phyloP scores from a whole-genome alignment of 2,888 invertebrate species.

The Thereva nobilitata region DNA sequence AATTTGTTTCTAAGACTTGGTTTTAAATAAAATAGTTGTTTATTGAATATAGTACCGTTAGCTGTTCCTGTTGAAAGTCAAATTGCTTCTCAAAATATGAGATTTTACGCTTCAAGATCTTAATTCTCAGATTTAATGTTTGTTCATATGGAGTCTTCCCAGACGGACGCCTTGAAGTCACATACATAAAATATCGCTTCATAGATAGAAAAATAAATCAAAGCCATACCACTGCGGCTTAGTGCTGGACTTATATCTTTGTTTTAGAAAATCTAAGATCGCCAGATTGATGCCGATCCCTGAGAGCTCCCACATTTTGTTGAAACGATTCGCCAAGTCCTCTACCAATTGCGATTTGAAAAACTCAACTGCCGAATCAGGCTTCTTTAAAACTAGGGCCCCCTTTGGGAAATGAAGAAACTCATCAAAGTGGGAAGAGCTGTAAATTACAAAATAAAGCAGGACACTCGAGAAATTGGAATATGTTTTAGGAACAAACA shows the following conservation, averaged over 20 bases:
- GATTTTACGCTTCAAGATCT: slow-evolving; percentile 44
- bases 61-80: slow-evolving; percentile 43
- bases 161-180: slow-evolving; percentile 45
- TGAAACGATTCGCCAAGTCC: slow-evolving; percentile 41
- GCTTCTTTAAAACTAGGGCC: slow-evolving; percentile 42
- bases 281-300: slow-evolving; percentile 45
- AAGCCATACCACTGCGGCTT: slow-evolving; percentile 45
- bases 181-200: background rate
- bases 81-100: slow-evolving; percentile 46
- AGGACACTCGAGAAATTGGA: slow-evolving; percentile 21
- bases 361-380: slow-evolving; percentile 41
- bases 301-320: slow-evolving; percentile 45
- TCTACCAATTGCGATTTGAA: slow-evolving; percentile 43
- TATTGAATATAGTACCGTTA: slow-evolving; percentile 41
- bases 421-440: slow-evolving; percentile 14
- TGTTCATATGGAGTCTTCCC: slow-evolving; percentile 45
- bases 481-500: background rate
- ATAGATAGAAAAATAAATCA: background rate
- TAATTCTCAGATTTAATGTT: slow-evolving; percentile 45
- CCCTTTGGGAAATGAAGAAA: slow-evolving; percentile 4
- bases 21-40: background rate
- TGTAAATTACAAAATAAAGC: slow-evolving; percentile 11
- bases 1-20: background rate
- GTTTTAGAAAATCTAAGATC: slow-evolving; percentile 46
- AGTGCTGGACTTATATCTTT: slow-evolving; percentile 43